Percentiles rank a stretch among this genome's conserved stretches.
Evolutionary conservation across 2,113 vertebrate genomes (phyloP).

Genomic region (Passer domesticus): DNA sequence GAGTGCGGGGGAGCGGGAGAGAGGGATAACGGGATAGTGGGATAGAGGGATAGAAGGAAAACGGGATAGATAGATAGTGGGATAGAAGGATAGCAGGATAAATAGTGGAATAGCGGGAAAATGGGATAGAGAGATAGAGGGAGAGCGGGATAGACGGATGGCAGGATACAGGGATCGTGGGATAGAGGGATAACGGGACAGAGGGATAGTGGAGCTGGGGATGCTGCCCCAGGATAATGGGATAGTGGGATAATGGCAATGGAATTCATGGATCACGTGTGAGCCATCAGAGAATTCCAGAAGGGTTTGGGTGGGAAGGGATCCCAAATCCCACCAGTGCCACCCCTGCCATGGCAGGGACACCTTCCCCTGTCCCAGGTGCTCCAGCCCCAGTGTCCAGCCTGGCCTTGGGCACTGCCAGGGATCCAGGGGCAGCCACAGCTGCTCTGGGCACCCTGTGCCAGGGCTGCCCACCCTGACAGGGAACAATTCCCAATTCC

Average conservation of each 20-base stretch:
- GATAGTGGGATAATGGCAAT: neutral
- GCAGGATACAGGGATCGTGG: too few species aligned
- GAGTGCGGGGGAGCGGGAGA: neutral
- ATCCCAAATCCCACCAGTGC: rapidly evolving
- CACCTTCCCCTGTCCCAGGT: neutral
- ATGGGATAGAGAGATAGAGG: too few species aligned
- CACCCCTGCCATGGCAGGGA: neutral
- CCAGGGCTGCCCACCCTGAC: neutral
- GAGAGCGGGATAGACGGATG: too few species aligned
- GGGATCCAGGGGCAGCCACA: neutral
- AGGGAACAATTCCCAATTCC: neutral
- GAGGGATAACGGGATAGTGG: neutral
- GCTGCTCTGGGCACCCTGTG: neutral
- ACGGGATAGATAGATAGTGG: too few species aligned
- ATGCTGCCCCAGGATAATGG: too few species aligned
- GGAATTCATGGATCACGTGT: rapidly evolving
- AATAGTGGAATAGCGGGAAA: neutral
- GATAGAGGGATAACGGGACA: too few species aligned
- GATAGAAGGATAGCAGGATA: too few species aligned
- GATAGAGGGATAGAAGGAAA: neutral
- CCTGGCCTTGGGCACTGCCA: neutral
- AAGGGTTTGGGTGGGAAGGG: rapidly evolving
- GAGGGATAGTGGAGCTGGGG: too few species aligned
- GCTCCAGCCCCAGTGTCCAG: neutral
- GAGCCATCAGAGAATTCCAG: neutral